Conservation (phyloP, 2,113 vertebrate genomes). For the Hyperopisus bebe region DNA sequence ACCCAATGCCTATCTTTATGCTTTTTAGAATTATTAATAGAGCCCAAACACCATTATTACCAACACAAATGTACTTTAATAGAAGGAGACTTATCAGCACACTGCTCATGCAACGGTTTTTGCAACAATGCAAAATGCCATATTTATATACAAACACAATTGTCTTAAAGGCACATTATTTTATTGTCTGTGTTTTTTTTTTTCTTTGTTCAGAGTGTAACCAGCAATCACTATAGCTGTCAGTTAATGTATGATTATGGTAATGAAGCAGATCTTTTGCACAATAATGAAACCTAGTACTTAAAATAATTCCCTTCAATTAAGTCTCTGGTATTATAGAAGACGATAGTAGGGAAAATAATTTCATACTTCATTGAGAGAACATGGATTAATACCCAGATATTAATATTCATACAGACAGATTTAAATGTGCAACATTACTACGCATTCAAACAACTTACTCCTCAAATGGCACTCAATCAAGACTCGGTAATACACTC, state of each 20-base stretch:
- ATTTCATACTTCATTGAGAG: neutral
- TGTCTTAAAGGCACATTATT: neutral
- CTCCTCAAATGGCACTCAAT: neutral
- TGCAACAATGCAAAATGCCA: neutral
- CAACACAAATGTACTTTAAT: neutral
- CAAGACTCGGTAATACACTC: neutral
- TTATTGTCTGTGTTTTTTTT: too few species aligned
- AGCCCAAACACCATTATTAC: neutral
- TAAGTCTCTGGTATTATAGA: neutral
- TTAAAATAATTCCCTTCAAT: neutral
- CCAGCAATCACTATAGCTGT: too few species aligned
- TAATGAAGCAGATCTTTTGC: neutral
- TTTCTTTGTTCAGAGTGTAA: too few species aligned
- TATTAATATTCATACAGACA: neutral
- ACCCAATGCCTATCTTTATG: neutral
- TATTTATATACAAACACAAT: neutral
- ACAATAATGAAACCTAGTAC: neutral
- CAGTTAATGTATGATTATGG: neutral
- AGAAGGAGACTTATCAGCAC: neutral
- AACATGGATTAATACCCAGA: neutral
- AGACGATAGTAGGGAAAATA: neutral
- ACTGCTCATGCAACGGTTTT: neutral
- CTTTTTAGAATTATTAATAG: neutral
- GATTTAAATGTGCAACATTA: neutral
- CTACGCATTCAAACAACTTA: neutral